These are phyloP conservation scores for Nasonia longicornis DNA, from an alignment of 1,140 invertebrate genomes.

Conservation along the genomic window DNA sequence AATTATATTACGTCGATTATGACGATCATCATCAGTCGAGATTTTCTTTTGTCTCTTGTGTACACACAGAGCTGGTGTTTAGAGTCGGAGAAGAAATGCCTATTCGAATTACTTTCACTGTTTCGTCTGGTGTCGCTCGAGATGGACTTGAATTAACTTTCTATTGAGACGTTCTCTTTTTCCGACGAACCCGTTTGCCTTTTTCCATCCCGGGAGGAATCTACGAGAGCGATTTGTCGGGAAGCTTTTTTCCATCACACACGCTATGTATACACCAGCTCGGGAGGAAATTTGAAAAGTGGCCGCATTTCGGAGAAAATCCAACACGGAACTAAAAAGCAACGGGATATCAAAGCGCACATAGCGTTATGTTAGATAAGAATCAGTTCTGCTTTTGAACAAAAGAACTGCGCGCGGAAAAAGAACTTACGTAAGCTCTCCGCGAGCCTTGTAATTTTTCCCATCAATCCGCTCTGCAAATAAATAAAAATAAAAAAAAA, in stretches of 20 bases:
- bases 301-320: not conserved
- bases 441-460: not conserved
- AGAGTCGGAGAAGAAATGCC: not conserved
- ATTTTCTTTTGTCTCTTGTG: not conserved
- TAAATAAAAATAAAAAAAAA: not conserved
- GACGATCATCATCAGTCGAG: not conserved
- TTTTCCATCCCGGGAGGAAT: not conserved
- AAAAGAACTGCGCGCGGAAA: not conserved
- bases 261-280: not conserved
- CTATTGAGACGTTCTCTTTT: conserved; percentile 2
- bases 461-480: not conserved
- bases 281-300: not conserved
- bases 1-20: conserved; percentile 20
- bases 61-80: not conserved
- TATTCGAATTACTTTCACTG: conserved; percentile 19
- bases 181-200: not conserved
- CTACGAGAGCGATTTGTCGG: not conserved
- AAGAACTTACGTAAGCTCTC: not conserved
- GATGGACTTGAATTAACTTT: not conserved
- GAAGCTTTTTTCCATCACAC: not conserved
- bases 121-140: conserved; percentile 21
- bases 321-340: not conserved
- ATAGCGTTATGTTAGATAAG: conserved; percentile 13
- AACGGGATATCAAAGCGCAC: not conserved
- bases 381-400: conserved; percentile 13